These are phyloP conservation scores for Agrotis segetum DNA, from an alignment of 2,888 invertebrate genomes.

Conservation along the genomic window DNA sequence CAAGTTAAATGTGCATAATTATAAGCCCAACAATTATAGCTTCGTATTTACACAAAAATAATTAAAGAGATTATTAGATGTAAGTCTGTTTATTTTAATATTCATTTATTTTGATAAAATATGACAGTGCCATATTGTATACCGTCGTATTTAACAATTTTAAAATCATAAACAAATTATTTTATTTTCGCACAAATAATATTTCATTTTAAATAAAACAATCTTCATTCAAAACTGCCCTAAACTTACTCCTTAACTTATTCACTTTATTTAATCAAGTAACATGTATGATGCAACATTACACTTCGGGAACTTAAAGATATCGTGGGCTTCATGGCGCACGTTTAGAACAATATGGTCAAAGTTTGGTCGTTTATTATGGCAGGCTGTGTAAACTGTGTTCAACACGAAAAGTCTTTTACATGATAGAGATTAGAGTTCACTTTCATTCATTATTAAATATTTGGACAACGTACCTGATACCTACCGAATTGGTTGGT, in stretches of 20 bases:
- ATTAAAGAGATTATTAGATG: no score
- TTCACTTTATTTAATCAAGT: constrained; percentile 8
- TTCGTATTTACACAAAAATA: background rate
- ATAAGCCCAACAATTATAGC: no score
- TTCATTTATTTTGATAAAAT: no score
- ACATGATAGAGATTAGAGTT: constrained; percentile 6
- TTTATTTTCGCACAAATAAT: no score
- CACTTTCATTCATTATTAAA: constrained; percentile 1
- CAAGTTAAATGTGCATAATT: background rate
- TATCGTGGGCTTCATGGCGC: constrained; percentile 24
- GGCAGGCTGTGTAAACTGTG: constrained; percentile 20
- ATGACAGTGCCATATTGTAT: no score
- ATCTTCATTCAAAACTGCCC: background rate
- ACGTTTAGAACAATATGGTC: constrained; percentile 41
- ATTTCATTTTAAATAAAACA: background rate
- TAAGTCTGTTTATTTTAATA: no score
- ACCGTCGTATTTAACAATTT: no score
- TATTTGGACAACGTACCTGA: background rate
- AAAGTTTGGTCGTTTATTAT: constrained; percentile 51
- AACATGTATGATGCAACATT: constrained; percentile 27
- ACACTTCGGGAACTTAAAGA: constrained; percentile 22
- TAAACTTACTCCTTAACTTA: constrained; percentile 6
- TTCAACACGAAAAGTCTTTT: constrained; percentile 29
- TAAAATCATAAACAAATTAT: no score
- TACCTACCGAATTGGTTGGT: no score